These are phyloP conservation scores for Platyrinchus mystaceus DNA, from an alignment of 2,797 vertebrate species.

Conservation along the genomic window DNA sequence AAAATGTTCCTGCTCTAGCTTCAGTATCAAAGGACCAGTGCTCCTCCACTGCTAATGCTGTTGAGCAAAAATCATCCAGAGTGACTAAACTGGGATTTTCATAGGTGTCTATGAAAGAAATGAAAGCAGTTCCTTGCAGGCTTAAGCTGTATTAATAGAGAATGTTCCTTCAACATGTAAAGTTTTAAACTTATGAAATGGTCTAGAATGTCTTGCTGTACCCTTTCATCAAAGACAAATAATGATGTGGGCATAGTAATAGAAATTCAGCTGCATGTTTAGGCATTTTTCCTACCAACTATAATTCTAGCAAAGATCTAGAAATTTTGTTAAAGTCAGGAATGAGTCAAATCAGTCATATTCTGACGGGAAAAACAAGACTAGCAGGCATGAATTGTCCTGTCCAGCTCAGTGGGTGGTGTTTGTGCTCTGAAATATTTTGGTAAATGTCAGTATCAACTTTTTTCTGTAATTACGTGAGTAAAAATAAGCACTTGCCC, in stretches of 20 bases:
- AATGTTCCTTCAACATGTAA: not conserved
- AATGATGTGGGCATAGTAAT: not conserved
- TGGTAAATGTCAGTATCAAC: constrained; percentile 37
- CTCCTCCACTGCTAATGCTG: not conserved
- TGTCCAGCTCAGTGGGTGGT: not conserved
- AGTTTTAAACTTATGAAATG: not conserved
- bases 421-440: constrained; percentile 38
- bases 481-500: constrained; percentile 47
- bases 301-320: not conserved
- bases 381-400: constrained; percentile 4
- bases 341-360: not conserved
- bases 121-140: not conserved
- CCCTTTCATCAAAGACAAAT: not conserved
- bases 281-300: not conserved
- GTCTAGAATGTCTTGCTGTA: not conserved
- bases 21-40: not conserved
- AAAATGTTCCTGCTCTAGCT: not conserved
- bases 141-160: not conserved
- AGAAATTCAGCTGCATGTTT: not conserved
- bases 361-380: not conserved
- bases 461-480: constrained; percentile 26
- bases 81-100: not conserved
- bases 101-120: not conserved
- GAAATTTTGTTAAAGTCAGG: not conserved
- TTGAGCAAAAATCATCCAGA: not conserved